phyloP scores from a whole-genome alignment of 2,113 vertebrate species.

The Charadrius vociferus region DNA sequence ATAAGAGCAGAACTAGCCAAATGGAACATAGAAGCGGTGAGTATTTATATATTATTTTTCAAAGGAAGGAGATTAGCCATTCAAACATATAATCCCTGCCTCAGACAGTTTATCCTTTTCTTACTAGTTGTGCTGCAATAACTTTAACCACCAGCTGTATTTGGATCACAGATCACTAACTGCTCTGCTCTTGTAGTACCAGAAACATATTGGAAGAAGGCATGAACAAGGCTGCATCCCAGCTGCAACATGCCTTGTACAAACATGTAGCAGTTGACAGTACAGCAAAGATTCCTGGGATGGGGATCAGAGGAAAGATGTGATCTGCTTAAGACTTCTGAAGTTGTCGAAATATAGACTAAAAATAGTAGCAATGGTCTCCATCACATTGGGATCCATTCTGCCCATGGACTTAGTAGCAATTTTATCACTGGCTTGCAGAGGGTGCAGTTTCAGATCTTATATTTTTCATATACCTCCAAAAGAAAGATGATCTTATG shows the following conservation, averaged over 20 bases:
- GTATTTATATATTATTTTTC: neutral
- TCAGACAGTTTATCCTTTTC: neutral
- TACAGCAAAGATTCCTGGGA: neutral
- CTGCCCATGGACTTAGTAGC: neutral
- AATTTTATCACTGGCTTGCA: neutral
- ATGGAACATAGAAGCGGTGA: neutral
- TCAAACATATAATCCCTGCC: neutral
- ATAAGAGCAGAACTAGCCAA: neutral
- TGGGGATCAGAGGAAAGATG: neutral
- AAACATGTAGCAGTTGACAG: neutral
- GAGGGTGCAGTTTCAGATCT: neutral
- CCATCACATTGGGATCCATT: neutral
- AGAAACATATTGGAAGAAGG: neutral
- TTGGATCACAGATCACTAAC: neutral
- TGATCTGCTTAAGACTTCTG: neutral
- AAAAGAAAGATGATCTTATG: neutral
- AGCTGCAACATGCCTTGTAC: neutral
- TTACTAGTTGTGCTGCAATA: neutral
- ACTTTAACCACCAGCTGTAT: neutral
- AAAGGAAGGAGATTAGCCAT: neutral
- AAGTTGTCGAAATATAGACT: neutral
- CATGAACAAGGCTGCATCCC: neutral
- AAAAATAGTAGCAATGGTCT: neutral
- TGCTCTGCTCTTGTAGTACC: neutral
- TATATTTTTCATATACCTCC: neutral